Evolutionary conservation across 2,797 vertebrate species (phyloP).

Genomic region (Taenioides sp.): DNA sequence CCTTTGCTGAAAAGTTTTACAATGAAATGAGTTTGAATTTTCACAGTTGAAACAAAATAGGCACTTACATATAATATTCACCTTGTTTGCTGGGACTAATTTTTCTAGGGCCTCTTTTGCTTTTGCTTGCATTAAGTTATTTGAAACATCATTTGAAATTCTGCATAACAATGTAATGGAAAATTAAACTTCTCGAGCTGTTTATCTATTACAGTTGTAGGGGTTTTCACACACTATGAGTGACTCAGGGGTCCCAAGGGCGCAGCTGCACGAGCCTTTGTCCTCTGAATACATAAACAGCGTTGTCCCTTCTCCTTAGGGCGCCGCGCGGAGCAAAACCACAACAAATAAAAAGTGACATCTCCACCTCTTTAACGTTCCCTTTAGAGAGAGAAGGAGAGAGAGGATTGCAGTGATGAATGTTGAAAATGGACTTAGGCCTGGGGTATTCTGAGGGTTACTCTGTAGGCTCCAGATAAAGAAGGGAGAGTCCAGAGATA

Average conservation of each 20-base stretch:
- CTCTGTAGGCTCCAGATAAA: slow-evolving; percentile 56
- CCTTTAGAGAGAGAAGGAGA: slow-evolving; percentile 1
- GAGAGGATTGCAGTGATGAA: slow-evolving; percentile 14
- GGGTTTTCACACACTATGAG: slow-evolving; percentile 1
- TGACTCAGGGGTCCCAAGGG: slow-evolving; percentile 54
- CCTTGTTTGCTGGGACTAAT: too few relatives aligned
- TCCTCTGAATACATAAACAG: slow-evolving; percentile 48
- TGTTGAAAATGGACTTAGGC: slow-evolving; percentile 21
- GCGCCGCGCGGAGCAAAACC: slow-evolving; percentile 24
- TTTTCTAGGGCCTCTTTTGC: neutral
- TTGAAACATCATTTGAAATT: neutral
- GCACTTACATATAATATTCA: too few relatives aligned
- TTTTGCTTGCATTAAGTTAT: neutral
- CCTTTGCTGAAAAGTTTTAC: too few relatives aligned
- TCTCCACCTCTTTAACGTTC: slow-evolving; percentile 26
- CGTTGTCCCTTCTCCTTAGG: slow-evolving; percentile 35
- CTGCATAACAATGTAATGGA: neutral
- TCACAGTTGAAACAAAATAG: too few relatives aligned
- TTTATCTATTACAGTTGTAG: neutral
- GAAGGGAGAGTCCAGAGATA: slow-evolving; percentile 51
- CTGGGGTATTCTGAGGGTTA: too few relatives aligned
- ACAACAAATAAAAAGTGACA: slow-evolving; percentile 56
- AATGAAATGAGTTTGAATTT: too few relatives aligned
- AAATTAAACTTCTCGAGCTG: neutral
- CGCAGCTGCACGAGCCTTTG: slow-evolving; percentile 46